These are phyloP conservation scores for Lophius piscatorius DNA, from an alignment of 2,113 vertebrate species.

Conservation along the genomic window DNA sequence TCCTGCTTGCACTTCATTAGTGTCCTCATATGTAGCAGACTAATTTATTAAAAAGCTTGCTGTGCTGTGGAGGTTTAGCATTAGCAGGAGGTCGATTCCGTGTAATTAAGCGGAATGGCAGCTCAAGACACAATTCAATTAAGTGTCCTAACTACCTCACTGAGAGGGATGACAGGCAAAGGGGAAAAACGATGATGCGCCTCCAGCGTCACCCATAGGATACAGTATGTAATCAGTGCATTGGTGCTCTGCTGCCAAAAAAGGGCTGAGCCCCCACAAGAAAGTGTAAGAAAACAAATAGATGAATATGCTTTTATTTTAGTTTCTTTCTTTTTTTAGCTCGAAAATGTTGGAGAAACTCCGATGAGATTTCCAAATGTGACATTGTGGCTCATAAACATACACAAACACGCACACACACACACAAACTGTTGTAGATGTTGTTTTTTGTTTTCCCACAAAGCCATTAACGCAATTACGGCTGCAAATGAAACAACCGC, in stretches of 20 bases:
- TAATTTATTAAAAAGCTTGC: constrained; percentile 36
- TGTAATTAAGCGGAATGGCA: constrained; percentile 37
- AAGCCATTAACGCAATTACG: background rate
- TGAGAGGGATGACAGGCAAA: constrained; percentile 6
- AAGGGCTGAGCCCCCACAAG: too few species aligned
- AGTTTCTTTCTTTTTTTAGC: too few species aligned
- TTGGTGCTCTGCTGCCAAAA: too few species aligned
- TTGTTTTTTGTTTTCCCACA: constrained; percentile 3
- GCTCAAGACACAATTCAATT: constrained; percentile 27
- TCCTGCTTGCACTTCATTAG: constrained; percentile 25
- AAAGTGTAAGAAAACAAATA: too few species aligned
- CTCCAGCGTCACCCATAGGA: background rate
- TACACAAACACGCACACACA: too few species aligned
- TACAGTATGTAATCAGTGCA: too few species aligned
- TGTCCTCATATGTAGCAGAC: background rate
- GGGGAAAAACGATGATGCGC: background rate
- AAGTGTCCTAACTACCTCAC: background rate
- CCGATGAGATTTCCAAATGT: background rate
- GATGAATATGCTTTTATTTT: too few species aligned
- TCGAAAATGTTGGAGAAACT: too few species aligned
- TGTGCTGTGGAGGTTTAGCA: constrained; percentile 36
- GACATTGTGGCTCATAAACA: background rate
- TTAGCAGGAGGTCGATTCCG: constrained; percentile 27
- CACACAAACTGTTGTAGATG: too few species aligned
- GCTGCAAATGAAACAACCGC: background rate